Conservation (phyloP, 2,888 invertebrate genomes). For the Rosalia funebris region DNA sequence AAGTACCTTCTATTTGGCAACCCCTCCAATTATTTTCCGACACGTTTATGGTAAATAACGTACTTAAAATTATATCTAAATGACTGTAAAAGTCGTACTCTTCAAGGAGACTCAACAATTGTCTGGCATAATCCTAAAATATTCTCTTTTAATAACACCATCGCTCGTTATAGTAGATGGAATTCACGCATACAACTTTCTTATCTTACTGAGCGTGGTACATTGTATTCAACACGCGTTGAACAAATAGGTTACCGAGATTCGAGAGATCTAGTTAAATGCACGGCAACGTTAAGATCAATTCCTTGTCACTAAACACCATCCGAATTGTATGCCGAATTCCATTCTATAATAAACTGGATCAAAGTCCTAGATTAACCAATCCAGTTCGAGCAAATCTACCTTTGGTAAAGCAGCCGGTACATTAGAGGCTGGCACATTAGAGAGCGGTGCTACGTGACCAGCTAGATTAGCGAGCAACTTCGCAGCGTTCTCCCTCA, state of each 20-base stretch:
- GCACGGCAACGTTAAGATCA: too few relatives aligned
- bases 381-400: too few relatives aligned
- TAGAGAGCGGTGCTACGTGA: conserved; percentile 41
- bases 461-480: conserved; percentile 64
- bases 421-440: conserved; percentile 23
- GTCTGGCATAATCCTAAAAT: conserved; percentile 40
- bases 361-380: too few relatives aligned
- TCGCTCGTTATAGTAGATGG: not conserved
- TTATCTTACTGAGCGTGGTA: too few relatives aligned
- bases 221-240: too few relatives aligned
- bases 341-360: too few relatives aligned
- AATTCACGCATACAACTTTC: too few relatives aligned
- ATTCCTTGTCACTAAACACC: too few relatives aligned
- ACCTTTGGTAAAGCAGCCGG: conserved; percentile 36
- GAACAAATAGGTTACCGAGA: too few relatives aligned
- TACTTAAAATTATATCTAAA: conserved; percentile 48
- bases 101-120: conserved; percentile 48
- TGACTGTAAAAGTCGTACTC: conserved; percentile 56
- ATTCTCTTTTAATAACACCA: conserved; percentile 8
- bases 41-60: conserved; percentile 47
- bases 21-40: not conserved
- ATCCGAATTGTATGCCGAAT: too few relatives aligned
- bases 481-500: conserved; percentile 68
- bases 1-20: conserved; percentile 7
- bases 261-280: too few relatives aligned